Base-by-base conservation (phyloP, 2,113 vertebrate species). In the Thunnus thynnus region DNA sequence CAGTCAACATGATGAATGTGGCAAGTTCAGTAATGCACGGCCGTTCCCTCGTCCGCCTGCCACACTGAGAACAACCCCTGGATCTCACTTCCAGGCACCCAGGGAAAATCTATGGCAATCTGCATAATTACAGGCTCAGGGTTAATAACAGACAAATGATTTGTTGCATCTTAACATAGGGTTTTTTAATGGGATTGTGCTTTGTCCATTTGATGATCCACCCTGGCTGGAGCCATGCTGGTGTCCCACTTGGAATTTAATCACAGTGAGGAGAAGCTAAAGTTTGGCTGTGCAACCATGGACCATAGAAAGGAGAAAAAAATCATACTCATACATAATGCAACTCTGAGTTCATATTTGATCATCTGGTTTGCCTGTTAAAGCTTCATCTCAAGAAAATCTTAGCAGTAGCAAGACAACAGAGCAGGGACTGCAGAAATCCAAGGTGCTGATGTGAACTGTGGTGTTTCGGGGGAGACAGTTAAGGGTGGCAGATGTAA, bases 1-100 rank as follows among this genome's bases (percentile, higher is more conserved):
- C 98, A 99, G 96, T 99, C 98, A 99, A 98, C 96, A 98, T 99
- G 98, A 99, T 99, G 97, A 99, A 99, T 99, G 98, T 97, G 96
- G 96, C 96, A 96, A 97, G 97, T 97, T 97, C 97, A 96, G 97
- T 96, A 98, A 99, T 96, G 96, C 97, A 97, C 97, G 95, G 95
- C 97, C 96, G 93, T 96, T 96, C 96, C 94, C 96, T 96, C 96
- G 96, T 96, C 97, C 94, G 96, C 96, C 97, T 96, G 96, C 96
- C 95, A 95, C 89, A 92, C 95, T 92, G 94, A 94, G 95, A 97
- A 96, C 96, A 96, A 97, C 96, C 96, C 94, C 96, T 96, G 96
- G 96, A 97, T 97, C 96, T 97, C 96, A 96, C 96, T 96, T 96
- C 94, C 94, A 95, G 94, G 96, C 93, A 92, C 96, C 95, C 96